phyloP scores from a whole-genome alignment of 2,888 invertebrate species.

The Psococerastis gibbosa region DNA sequence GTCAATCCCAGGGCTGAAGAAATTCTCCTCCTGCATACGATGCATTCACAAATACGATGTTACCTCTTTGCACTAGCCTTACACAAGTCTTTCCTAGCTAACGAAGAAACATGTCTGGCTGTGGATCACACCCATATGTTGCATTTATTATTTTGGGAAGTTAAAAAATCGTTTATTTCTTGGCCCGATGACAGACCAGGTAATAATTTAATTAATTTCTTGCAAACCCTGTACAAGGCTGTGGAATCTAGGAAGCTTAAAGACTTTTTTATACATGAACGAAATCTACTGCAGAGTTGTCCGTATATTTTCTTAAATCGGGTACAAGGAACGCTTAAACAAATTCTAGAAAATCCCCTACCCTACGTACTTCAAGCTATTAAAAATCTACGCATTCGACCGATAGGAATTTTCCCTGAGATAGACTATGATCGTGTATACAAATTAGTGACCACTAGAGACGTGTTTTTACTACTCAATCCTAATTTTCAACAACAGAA shows the following conservation, averaged over 20 bases:
- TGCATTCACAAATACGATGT: constrained; percentile 48
- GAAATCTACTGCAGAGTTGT: constrained; percentile 53
- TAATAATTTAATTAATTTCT: constrained; percentile 39
- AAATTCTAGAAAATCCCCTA: constrained; percentile 50
- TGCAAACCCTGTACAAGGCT: constrained; percentile 39
- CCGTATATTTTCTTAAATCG: constrained; percentile 40
- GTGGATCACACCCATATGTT: constrained; percentile 51
- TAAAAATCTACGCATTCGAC: constrained; percentile 39
- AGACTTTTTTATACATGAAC: constrained; percentile 53
- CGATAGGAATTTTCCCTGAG: constrained; percentile 43
- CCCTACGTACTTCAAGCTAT: constrained; percentile 48
- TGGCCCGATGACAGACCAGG: constrained; percentile 62
- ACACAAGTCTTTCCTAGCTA: constrained; percentile 53
- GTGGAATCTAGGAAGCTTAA: constrained; percentile 40
- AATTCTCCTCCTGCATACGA: constrained; percentile 50
- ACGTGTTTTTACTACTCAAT: constrained; percentile 20
- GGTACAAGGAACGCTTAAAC: constrained; percentile 44
- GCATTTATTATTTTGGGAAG: constrained; percentile 56
- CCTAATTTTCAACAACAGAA: constrained; percentile 15
- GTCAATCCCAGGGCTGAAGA: constrained; percentile 58
- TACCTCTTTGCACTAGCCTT: constrained; percentile 46
- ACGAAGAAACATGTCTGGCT: constrained; percentile 39
- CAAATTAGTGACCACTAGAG: constrained; percentile 35
- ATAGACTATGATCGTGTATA: constrained; percentile 39
- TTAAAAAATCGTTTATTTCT: constrained; percentile 44